Evolutionary conservation across 2,797 vertebrate genomes (phyloP), one percentile per base, ranked within the genome.

Genomic region (Heterohyrax brucei): DNA sequence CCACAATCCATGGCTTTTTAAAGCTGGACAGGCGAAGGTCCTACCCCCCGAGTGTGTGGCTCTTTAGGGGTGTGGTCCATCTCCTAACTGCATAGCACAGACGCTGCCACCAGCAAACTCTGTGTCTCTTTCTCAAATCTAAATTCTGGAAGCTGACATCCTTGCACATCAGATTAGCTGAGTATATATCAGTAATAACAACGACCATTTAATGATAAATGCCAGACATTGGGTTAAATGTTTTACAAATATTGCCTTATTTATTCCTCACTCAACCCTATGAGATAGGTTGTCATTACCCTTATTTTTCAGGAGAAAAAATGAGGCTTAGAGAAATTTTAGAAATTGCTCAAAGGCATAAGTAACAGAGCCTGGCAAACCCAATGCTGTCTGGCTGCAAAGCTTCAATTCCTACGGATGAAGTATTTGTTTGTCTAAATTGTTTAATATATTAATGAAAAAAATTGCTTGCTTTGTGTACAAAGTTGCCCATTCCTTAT

Each of bases 231-330:
- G 24, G 7, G 56, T 46, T 81, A 89, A 79, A 83, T 50, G 68
- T 6, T 66, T 68, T 81, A 48, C 22, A 76, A 46, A 44, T 61
- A 50, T 10, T 33, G 56, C 28, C 46, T 90, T 68, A 56, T 86
- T 92, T 68, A 61, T 86, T 33, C 28, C 28, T 93, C n/a, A 44
- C 8, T 44, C 10, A 85, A 83, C 8, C 26, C 7, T 53, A 24
- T 79, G 21, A 44, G 1, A 3, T 72, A 46, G 46, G 1, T 53
- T 53, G 3, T 87, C 21, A 66, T 56, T 66, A 72, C 3, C 14
- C 21, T 88, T 66, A 79, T 53, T 92, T 93, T 90, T 59, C 1
- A 90, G 28, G 48, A 84, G 19, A 73, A 93, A 94, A 93, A 44
- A 0, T 39, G 39, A 96, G 48, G 39, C 66, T 87, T 56, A 72